Conservation (phyloP, 2,113 vertebrate genomes). For the Gadus chalcogrammus region DNA sequence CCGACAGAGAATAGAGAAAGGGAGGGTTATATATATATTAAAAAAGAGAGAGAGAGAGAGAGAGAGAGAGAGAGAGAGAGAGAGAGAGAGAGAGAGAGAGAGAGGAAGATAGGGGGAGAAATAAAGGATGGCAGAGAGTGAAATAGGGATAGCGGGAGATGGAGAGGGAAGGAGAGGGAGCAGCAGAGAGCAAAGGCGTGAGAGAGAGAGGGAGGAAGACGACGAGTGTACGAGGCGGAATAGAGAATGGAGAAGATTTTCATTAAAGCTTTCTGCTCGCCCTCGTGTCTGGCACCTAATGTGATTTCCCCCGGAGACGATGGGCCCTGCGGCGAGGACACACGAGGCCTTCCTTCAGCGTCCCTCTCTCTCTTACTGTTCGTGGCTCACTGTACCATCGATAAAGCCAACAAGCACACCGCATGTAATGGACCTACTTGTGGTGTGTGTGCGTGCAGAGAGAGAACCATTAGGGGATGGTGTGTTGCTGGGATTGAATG, state of each 20-base stretch:
- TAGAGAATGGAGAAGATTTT: slow-evolving; percentile 50
- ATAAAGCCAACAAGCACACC: neutral
- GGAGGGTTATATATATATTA: neutral
- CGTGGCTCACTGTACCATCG: neutral
- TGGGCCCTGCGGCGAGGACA: slow-evolving; percentile 46
- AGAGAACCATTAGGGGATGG: too few relatives aligned
- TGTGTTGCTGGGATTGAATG: too few relatives aligned
- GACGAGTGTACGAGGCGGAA: slow-evolving; percentile 21
- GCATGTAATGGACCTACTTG: neutral
- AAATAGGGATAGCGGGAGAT: neutral
- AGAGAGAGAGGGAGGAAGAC: slow-evolving; percentile 15
- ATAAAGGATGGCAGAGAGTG: neutral
- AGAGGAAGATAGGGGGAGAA: neutral
- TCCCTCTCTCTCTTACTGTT: neutral
- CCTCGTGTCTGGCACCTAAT: slow-evolving; percentile 51
- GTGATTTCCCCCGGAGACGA: slow-evolving; percentile 53
- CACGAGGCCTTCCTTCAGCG: slow-evolving; percentile 19
- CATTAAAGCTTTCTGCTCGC: slow-evolving; percentile 55
- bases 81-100: neutral
- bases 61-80: neutral
- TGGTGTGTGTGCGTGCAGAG: too few relatives aligned
- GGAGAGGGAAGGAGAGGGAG: neutral
- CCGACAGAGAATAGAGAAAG: slow-evolving; percentile 12
- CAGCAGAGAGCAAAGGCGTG: slow-evolving; percentile 4
- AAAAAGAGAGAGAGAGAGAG: neutral